Evolutionary conservation across 2,797 vertebrate species (phyloP), one percentile per base, ranked within the genome.

Genomic region (Hapalemur alaotrensis): DNA sequence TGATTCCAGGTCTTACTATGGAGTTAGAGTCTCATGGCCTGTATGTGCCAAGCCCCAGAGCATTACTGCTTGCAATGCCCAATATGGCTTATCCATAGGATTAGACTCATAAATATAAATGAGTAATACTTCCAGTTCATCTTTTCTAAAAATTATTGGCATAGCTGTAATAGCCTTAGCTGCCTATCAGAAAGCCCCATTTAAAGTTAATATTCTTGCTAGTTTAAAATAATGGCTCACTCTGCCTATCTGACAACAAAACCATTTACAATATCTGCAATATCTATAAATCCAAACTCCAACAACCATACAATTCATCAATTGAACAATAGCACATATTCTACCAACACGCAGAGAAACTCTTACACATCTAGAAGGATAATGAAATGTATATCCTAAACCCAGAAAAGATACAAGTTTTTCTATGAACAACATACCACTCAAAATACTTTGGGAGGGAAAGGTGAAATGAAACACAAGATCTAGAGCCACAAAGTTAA

Each of bases 151-250:
- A 70, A 76, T 35, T 46, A 67, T 10, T 63, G 41, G 32, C 52
- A 76, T 41, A 32, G 14, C 43, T 84, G 1, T 76, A 94, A 86
- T 28, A 90, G 63, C 32, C 23, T 81, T 54, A 63, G 43, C 38
- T n/a, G 43, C 54, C 61, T 82, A 72, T 87, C 79, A 84, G 65
- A 95, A 92, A 79, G 32, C 48, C 78, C 67, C 61, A 48, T 67
- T 86, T 93, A 54, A 89, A 79, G 41, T 80, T 78, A 76, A 13
- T 73, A 80, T 78, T 76, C 57, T 46, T 93, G 48, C 59, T 91
- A 86, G 12, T 84, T 89, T 90, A 86, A 93, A 96, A 73, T 4
- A 61, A 79, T n/a, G 28, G 86, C 69, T 96, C 76, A 63, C 25
- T 87, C 78, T 70, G 13, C 69, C 46, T 80, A 28, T 76, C 61